These are phyloP conservation scores for Ischnus inquisitorius DNA, from an alignment of 2,888 invertebrate species.

Conservation along the genomic window DNA sequence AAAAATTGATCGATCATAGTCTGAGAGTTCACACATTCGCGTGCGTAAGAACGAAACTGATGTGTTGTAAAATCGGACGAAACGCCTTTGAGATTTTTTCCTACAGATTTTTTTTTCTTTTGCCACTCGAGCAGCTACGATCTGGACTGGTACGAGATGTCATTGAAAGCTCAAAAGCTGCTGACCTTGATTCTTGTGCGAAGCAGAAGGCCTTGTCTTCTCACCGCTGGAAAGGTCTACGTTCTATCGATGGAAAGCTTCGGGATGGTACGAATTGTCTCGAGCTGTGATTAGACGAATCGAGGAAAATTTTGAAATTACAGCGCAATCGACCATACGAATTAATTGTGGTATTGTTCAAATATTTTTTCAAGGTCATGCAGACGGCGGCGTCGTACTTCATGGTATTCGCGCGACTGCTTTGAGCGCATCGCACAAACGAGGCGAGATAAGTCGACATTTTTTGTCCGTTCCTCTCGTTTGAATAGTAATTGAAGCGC, in stretches of 20 bases:
- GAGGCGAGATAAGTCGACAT: neutral
- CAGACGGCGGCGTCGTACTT: constrained; percentile 40
- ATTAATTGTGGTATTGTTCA: no score
- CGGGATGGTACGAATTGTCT: constrained; percentile 3
- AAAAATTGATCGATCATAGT: constrained; percentile 40
- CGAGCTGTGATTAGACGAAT: neutral
- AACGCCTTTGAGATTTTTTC: neutral
- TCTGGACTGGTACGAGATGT: constrained; percentile 31
- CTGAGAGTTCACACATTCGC: neutral
- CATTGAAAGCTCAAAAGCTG: constrained; percentile 15
- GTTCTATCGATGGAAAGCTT: constrained; percentile 35
- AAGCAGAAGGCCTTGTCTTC: constrained; percentile 14
- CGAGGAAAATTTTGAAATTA: neutral
- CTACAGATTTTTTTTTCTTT: no score
- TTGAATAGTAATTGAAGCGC: no score
- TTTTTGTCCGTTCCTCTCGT: no score
- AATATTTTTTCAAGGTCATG: constrained; percentile 9
- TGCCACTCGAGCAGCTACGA: neutral
- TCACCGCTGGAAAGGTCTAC: constrained; percentile 24
- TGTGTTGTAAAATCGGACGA: no score
- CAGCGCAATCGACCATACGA: no score
- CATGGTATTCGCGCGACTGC: constrained; percentile 5
- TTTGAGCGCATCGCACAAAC: neutral
- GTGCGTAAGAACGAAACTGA: constrained; percentile 15
- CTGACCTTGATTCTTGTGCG: constrained; percentile 26